phyloP scores from a whole-genome alignment of 2,888 invertebrate genomes.

The Oxystoma pomonae region DNA sequence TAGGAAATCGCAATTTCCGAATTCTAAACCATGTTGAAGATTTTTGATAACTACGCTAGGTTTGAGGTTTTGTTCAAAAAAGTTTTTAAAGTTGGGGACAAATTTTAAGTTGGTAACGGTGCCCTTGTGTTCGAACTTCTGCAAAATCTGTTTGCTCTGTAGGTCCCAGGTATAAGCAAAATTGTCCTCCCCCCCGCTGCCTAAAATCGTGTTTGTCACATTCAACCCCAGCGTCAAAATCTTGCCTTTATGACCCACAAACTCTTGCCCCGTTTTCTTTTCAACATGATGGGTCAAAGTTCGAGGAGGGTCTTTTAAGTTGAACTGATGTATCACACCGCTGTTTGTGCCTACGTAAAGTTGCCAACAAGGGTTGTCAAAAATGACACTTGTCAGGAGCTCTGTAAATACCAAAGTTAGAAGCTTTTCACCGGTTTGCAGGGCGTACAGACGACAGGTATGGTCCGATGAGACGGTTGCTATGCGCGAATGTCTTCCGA shows the following conservation, averaged over 20 bases:
- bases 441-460: slow-evolving; percentile 77
- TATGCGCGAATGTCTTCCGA: slow-evolving; percentile 64
- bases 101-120: slow-evolving; percentile 68
- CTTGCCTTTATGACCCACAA: slow-evolving; percentile 63
- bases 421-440: slow-evolving; percentile 64
- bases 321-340: slow-evolving; percentile 67
- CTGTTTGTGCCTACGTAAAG: slow-evolving; percentile 70
- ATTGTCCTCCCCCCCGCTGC: slow-evolving; percentile 74
- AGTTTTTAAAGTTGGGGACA: slow-evolving; percentile 56
- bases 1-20: slow-evolving; percentile 50
- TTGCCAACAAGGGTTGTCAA: slow-evolving; percentile 66
- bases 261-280: slow-evolving; percentile 48
- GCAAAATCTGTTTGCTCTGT: slow-evolving; percentile 67
- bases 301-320: slow-evolving; percentile 64
- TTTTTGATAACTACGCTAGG: slow-evolving; percentile 56
- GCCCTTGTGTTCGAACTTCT: slow-evolving; percentile 70
- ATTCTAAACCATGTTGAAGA: slow-evolving; percentile 61
- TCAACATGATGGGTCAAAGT: slow-evolving; percentile 62
- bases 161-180: slow-evolving; percentile 80
- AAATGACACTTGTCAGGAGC: slow-evolving; percentile 62
- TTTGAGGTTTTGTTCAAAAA: slow-evolving; percentile 56
- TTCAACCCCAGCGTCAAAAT: slow-evolving; percentile 72
- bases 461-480: slow-evolving; percentile 77
- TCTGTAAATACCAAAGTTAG: slow-evolving; percentile 70
- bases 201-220: slow-evolving; percentile 63